Base-by-base conservation (phyloP, 2,797 vertebrate genomes). In the Lutjanus argentimaculatus region DNA sequence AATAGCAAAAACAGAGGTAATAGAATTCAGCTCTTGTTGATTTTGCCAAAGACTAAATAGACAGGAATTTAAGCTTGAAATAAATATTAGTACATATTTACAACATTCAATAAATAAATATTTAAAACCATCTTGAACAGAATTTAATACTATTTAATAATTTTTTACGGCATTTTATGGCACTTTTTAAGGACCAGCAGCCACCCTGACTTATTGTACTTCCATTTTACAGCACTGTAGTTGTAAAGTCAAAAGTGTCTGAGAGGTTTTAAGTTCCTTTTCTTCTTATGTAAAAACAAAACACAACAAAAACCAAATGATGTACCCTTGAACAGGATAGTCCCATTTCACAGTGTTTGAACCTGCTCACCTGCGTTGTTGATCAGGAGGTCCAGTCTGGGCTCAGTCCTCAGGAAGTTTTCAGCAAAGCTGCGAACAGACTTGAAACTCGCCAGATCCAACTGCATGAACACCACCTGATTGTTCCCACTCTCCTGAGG, bases 311-410 rank as follows among this genome's bases (percentile, higher is more conserved):
- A 43, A 40, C 40, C 0, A 43, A 25, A 36, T 2, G 17, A 48
- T 13, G 4, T 1, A 36, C 0, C 17, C 21, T 1, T 0, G 11
- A 51, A 72, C 8, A 17, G 0, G 13, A 16, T 3, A 36, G 30
- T 36, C 30, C 6, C 30, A 22, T 65, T 56, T 9, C 10, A 25
- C 1, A 0, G 1, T 25, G 22, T 58, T 42, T 36, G 4, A 19
- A 45, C 19, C 42, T 1, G 0, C 90, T 95, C 83, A 98, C 98
- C 98, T 62, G 98, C 97, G 0, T 99, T 99, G 94, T 99, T 98
- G 89, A 99, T 95, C 52, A 99, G 97, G 77, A 99, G 87, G 89
- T 99, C 97, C 78, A 99, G 94, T 71, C 96, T 96, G 21, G 96
- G 95, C 75, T 99, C 97, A 1, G 95, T 95, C 78, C 77, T 94